phyloP scores from a whole-genome alignment of 1,140 invertebrate species.

The Sminthurides bifidus region DNA sequence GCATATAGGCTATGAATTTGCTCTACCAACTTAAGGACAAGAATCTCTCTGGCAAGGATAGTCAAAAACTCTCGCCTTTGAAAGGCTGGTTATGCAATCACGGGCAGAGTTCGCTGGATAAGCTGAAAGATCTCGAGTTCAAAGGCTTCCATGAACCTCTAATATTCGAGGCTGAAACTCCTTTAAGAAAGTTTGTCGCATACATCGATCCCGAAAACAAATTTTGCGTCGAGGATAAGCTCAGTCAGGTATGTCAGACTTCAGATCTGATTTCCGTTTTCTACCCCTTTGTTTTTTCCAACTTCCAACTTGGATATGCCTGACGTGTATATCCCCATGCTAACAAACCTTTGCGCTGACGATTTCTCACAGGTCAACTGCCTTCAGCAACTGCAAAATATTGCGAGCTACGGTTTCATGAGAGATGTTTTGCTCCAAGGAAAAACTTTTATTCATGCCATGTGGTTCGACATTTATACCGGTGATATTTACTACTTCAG shows the following conservation, averaged over 20 bases:
- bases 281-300: too few relatives aligned
- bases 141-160: slow-evolving; percentile 60
- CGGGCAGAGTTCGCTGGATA: slow-evolving; percentile 63
- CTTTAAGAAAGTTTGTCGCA: slow-evolving; percentile 73
- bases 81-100: slow-evolving; percentile 84
- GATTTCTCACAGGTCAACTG: slow-evolving; percentile 64
- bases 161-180: slow-evolving; percentile 72
- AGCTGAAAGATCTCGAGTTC: slow-evolving; percentile 62
- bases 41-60: slow-evolving; percentile 58
- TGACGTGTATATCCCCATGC: too few relatives aligned
- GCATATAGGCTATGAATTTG: slow-evolving; percentile 71
- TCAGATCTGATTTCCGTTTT: neutral
- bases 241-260: slow-evolving; percentile 62
- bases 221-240: slow-evolving; percentile 77
- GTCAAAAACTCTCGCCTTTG: slow-evolving; percentile 71
- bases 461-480: slow-evolving; percentile 96
- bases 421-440: slow-evolving; percentile 66
- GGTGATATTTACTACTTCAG: slow-evolving; percentile 92
- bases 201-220: slow-evolving; percentile 88
- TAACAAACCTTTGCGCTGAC: too few relatives aligned
- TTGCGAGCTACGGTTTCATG: slow-evolving; percentile 86
- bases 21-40: slow-evolving; percentile 68
- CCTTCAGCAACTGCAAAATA: slow-evolving; percentile 84
- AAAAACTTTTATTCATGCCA: slow-evolving; percentile 63
- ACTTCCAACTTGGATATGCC: too few relatives aligned